Conservation (phyloP, 2,797 vertebrate species). For the Amblyraja radiata region DNA sequence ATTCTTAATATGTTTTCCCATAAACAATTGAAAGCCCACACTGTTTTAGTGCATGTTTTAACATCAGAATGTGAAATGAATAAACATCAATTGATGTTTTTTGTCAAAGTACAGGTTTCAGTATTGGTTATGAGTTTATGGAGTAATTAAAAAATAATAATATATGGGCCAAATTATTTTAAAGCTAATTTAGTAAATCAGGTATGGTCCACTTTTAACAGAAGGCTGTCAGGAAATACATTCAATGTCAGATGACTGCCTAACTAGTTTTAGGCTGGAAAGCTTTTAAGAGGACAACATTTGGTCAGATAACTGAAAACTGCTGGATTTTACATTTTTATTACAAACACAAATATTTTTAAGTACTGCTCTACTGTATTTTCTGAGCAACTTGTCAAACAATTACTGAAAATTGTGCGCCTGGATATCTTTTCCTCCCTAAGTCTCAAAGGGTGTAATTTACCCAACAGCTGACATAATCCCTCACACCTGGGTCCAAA, state of each 20-base stretch:
- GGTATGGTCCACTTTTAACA: background rate
- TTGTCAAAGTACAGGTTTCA: background rate
- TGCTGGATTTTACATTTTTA: background rate
- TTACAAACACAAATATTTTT: background rate
- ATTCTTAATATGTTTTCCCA: background rate
- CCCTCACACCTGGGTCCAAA: background rate
- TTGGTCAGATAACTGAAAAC: background rate
- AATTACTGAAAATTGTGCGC: background rate
- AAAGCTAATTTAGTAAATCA: background rate
- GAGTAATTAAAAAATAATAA: background rate
- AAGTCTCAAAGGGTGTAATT: background rate
- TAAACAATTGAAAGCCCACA: background rate
- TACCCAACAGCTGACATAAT: background rate
- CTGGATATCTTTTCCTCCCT: background rate
- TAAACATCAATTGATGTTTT: background rate
- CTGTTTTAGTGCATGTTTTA: background rate
- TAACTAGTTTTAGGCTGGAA: too few species aligned
- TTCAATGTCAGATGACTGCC: background rate
- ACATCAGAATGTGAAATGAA: background rate
- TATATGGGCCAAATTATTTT: background rate
- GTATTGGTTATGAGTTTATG: background rate
- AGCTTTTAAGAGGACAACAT: background rate
- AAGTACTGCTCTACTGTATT: background rate
- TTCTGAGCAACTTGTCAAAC: background rate
- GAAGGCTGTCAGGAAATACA: background rate